Conservation (phyloP, 2,888 invertebrate species). For the Lomographa bimaculata region DNA sequence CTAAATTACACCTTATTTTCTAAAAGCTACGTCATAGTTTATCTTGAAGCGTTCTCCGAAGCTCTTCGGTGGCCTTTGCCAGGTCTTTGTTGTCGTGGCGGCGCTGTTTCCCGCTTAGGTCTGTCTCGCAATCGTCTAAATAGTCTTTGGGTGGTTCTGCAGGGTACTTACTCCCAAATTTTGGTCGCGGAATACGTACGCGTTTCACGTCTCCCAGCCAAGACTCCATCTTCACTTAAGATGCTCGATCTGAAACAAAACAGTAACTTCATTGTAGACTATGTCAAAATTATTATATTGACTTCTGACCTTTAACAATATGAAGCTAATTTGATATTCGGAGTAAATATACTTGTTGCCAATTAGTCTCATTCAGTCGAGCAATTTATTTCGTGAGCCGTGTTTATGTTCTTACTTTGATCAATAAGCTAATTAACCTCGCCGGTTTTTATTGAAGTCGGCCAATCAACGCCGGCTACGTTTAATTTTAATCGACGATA, state of each 20-base stretch:
- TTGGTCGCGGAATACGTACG: slow-evolving; percentile 92
- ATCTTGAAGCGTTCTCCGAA: slow-evolving; percentile 89
- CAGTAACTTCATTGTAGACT: slow-evolving; percentile 2
- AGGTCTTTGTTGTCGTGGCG: slow-evolving; percentile 81
- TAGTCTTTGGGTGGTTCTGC: slow-evolving; percentile 92
- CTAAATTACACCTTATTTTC: slow-evolving; percentile 46
- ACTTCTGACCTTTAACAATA: slow-evolving; percentile 4
- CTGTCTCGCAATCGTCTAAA: slow-evolving; percentile 83
- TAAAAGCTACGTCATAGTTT: slow-evolving; percentile 85
- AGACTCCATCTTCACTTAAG: slow-evolving; percentile 86
- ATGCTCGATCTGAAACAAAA: slow-evolving; percentile 22
- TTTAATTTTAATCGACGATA: slow-evolving; percentile 6
- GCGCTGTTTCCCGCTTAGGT: slow-evolving; percentile 77
- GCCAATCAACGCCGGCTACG: slow-evolving; percentile 11
- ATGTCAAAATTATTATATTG: background rate
- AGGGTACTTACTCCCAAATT: slow-evolving; percentile 88
- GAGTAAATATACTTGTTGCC: slow-evolving; percentile 14
- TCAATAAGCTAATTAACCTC: slow-evolving; percentile 13
- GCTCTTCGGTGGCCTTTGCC: slow-evolving; percentile 89
- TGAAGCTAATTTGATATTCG: slow-evolving; percentile 8
- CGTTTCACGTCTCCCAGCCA: slow-evolving; percentile 93
- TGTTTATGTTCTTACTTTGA: slow-evolving; percentile 6
- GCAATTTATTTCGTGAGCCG: slow-evolving; percentile 16
- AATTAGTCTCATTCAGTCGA: slow-evolving; percentile 11
- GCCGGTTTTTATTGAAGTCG: slow-evolving; percentile 18